Percentiles rank a stretch among this genome's conserved stretches.
phyloP scores from a whole-genome alignment of 2,113 vertebrate genomes.

The Cranoglanis bouderius region DNA sequence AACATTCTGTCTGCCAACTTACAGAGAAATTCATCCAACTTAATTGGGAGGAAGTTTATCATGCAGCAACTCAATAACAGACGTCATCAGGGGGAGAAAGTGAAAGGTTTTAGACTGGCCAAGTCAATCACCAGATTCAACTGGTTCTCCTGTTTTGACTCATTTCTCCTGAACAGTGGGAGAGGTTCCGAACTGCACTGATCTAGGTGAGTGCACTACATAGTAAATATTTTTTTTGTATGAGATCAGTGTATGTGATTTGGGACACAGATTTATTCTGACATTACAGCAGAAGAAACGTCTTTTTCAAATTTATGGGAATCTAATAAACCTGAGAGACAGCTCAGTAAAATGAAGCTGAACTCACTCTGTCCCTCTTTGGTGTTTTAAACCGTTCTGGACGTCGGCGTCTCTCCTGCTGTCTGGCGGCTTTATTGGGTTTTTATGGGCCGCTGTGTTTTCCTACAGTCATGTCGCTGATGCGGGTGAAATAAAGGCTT shows the following conservation, averaged over 20 bases:
- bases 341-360: constrained; percentile 28
- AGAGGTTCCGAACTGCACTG: not conserved
- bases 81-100: too few relatives aligned
- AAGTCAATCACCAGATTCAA: too few relatives aligned
- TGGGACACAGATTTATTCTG: constrained; percentile 3
- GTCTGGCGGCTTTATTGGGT: constrained; percentile 24
- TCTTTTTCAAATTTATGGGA: constrained; percentile 10
- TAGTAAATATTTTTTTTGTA: not conserved
- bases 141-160: not conserved
- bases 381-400: constrained; percentile 20
- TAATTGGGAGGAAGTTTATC: too few relatives aligned
- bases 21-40: too few relatives aligned
- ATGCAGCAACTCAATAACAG: too few relatives aligned
- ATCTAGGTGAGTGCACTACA: not conserved
- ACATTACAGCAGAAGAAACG: not conserved
- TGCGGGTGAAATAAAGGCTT: constrained; percentile 28
- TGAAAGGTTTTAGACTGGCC: too few relatives aligned
- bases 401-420: not conserved
- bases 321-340: constrained; percentile 3
- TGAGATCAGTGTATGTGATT: not conserved
- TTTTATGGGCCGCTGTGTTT: constrained; percentile 28
- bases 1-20: too few relatives aligned
- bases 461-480: constrained; percentile 18
- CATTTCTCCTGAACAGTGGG: not conserved
- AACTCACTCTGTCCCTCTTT: constrained; percentile 22